Base-by-base conservation (phyloP, 2,888 invertebrate genomes). In the Netelia inedita region DNA sequence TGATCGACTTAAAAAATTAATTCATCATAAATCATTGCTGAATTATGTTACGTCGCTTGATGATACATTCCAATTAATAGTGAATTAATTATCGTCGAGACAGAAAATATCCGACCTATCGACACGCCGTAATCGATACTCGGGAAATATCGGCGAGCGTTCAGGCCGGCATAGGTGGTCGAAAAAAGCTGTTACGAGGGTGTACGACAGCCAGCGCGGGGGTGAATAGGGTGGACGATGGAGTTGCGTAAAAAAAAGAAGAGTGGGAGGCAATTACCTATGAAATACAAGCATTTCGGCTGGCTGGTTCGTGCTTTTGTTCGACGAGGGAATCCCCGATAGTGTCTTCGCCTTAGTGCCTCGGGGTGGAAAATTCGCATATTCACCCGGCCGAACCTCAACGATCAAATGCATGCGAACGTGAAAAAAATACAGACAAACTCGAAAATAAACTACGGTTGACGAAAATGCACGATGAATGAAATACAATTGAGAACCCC, bases 261-360 rank as follows among this genome's bases (percentile, higher is more conserved):
- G 19, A 55, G 81, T 81, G 66, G 68, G 81, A 78, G 72, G 72
- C 81, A 84, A 84, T 84, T 84, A 81, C 76, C 84, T 84, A 81
- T 84, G 81, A 84, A 84, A 81, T 76, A 66, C 61, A 78, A 81
- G 81, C 84, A 81, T 84, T 84, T 81, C 84, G 81, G 66, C 76
- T 84, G 84, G 78, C 84, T 84, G 84, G 61, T 63, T 84, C 57
- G 53, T 68, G 68, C 79, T 81, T 81, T 78, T 72, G 81, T 78
- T 46, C 69, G 55, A 73, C 61, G 50, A 55, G 50, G 43, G 41
- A 71, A 76, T 65, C 65, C 65, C 69, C 35, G 41, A 19, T 68
- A 72, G 78, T 84, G 81, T 84, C 84, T 80, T 76, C 73, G 68
- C 81, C 76, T 63, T 81, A 63, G 76, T 71, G 72, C 76, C 76